Conservation (phyloP, 2,797 vertebrate species). For the Anabas testudineus region DNA sequence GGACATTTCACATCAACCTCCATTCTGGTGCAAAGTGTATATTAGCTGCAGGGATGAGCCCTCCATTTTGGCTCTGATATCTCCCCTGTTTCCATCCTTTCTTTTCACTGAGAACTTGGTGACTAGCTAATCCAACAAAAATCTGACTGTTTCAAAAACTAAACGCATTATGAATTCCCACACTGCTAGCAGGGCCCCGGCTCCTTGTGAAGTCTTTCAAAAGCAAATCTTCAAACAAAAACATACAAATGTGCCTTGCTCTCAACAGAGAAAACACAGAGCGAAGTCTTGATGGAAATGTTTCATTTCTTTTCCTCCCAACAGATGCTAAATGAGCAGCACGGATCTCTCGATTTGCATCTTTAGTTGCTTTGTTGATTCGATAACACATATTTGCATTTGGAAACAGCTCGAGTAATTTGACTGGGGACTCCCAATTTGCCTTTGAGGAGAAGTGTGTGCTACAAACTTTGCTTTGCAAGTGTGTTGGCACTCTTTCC, state of each 20-base stretch:
- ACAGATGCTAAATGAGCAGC: constrained; percentile 74
- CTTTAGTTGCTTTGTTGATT: constrained; percentile 82
- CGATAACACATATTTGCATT: constrained; percentile 83
- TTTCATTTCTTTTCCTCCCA: constrained; percentile 78
- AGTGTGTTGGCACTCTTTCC: constrained; percentile 50
- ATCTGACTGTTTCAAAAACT: constrained; percentile 19
- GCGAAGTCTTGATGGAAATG: constrained; percentile 78
- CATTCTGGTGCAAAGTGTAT: constrained; percentile 32
- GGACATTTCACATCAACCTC: constrained; percentile 51
- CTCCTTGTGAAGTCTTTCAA: constrained; percentile 53
- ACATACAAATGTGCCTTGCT: constrained; percentile 62
- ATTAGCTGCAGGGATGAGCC: constrained; percentile 49
- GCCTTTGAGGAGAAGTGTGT: constrained; percentile 81
- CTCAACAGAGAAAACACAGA: constrained; percentile 58
- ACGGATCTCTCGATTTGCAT: constrained; percentile 77
- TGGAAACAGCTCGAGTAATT: constrained; percentile 84
- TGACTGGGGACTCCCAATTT: constrained; percentile 84
- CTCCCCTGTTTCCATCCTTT: constrained; percentile 42
- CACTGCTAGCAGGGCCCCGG: constrained; percentile 29
- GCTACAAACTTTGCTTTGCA: constrained; percentile 58
- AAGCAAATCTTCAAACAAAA: constrained; percentile 67
- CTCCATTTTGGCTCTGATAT: constrained; percentile 50
- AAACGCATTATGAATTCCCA: constrained; percentile 40
- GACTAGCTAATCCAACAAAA: constrained; percentile 29
- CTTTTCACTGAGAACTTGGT: constrained; percentile 30